A percentile compares a stretch with the other conserved stretches of the same genome.
phyloP scores from a whole-genome alignment of 2,113 vertebrate species.

The Caranx melampygus region DNA sequence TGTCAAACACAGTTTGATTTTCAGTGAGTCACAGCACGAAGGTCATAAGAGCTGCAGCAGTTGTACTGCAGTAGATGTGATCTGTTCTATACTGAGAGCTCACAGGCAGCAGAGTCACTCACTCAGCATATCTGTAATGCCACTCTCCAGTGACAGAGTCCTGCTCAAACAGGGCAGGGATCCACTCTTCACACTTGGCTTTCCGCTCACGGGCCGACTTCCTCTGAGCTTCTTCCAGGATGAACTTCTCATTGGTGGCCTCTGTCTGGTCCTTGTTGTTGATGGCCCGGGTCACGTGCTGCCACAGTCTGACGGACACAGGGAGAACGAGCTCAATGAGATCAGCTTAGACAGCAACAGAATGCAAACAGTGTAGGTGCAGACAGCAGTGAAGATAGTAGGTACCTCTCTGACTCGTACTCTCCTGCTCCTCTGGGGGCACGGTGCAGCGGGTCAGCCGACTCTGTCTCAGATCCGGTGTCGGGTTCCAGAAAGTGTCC shows the following conservation, averaged over 20 bases:
- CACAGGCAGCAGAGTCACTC: constrained; percentile 70
- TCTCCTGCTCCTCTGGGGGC: constrained; percentile 93
- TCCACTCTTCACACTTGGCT: constrained; percentile 92
- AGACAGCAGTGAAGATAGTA: not conserved
- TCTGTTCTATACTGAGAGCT: too few relatives aligned
- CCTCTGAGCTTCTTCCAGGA: constrained; percentile 96
- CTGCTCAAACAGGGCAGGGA: constrained; percentile 91
- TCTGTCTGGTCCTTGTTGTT: constrained; percentile 98
- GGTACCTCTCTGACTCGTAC: constrained; percentile 94
- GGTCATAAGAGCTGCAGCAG: not conserved
- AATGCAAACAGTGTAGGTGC: too few relatives aligned
- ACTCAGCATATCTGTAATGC: constrained; percentile 98
- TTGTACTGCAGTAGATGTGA: not conserved
- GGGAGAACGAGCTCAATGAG: not conserved
- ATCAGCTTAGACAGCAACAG: too few relatives aligned
- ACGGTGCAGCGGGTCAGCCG: constrained; percentile 93
- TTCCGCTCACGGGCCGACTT: constrained; percentile 94
- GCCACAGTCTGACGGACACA: constrained; percentile 89
- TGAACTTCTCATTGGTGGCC: constrained; percentile 96
- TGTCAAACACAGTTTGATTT: too few relatives aligned
- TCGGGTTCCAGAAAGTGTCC: constrained; percentile 96
- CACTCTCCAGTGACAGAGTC: constrained; percentile 94
- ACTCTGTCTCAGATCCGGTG: constrained; percentile 90
- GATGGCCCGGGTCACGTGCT: constrained; percentile 96
- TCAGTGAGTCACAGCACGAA: not conserved